These are phyloP conservation scores for Mycalesis mineus DNA, from an alignment of 2,888 invertebrate genomes.

Conservation along the genomic window DNA sequence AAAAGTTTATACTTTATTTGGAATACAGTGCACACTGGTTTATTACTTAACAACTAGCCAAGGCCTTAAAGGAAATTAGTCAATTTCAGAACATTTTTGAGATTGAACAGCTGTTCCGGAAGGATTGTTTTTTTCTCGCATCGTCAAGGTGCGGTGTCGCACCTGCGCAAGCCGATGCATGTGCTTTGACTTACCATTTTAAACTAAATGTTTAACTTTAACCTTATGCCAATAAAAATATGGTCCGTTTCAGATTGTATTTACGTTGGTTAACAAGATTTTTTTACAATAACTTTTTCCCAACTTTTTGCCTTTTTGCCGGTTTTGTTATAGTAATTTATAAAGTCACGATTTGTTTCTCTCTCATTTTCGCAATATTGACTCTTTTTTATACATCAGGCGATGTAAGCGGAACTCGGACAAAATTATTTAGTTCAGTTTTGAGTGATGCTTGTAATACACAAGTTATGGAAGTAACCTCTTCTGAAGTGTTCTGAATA, in stretches of 20 bases:
- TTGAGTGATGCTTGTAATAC: neutral
- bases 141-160: slow-evolving; percentile 30
- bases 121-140: slow-evolving; percentile 25
- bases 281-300: neutral
- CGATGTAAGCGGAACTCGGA: neutral
- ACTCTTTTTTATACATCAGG: neutral
- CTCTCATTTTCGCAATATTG: neutral
- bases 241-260: slow-evolving; percentile 6
- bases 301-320: slow-evolving; percentile 7
- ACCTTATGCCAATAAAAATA: slow-evolving; percentile 7
- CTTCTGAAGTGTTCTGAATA: no score
- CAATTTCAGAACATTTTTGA: neutral
- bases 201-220: neutral
- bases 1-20: neutral
- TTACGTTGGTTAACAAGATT: neutral
- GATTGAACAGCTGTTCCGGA: slow-evolving; percentile 32
- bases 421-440: neutral
- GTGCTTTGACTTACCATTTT: slow-evolving; percentile 15
- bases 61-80: neutral
- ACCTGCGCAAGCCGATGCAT: slow-evolving; percentile 28
- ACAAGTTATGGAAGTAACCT: no score
- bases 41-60: neutral
- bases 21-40: neutral
- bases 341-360: neutral
- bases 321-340: slow-evolving; percentile 8